These are phyloP conservation scores for Tarsius wallacei DNA, from an alignment of 2,797 vertebrate genomes.

Conservation along the genomic window DNA sequence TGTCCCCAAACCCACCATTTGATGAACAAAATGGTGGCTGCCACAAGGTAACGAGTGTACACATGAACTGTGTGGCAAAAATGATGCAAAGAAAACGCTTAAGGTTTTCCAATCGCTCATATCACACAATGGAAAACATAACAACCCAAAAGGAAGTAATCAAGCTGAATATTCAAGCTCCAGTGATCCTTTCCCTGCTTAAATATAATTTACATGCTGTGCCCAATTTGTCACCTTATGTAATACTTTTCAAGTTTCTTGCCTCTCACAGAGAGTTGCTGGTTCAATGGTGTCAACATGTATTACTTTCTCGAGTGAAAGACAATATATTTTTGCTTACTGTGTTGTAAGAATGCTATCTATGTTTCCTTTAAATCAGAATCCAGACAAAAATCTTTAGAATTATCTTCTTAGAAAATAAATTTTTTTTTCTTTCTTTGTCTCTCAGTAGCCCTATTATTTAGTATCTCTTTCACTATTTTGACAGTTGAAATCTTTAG, in stretches of 20 bases:
- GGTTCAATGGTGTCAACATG: neutral
- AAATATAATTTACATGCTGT: neutral
- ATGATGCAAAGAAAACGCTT: neutral
- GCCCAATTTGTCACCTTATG: neutral
- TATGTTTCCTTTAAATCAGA: constrained; percentile 40
- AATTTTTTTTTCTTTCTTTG: neutral
- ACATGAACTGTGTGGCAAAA: accelerated
- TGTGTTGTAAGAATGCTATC: constrained; percentile 34
- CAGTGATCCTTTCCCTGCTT: neutral
- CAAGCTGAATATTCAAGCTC: neutral
- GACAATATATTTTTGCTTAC: neutral
- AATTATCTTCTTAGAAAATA: too few species aligned
- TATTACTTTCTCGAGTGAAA: neutral
- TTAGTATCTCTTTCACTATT: neutral
- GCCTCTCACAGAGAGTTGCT: neutral
- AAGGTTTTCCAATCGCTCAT: constrained; percentile 17
- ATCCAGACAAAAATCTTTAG: neutral
- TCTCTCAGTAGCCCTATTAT: neutral
- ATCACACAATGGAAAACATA: neutral
- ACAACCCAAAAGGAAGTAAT: neutral
- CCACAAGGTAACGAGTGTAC: accelerated
- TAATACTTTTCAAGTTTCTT: constrained; percentile 6
- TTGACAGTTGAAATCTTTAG: constrained; percentile 15
- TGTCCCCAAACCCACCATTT: neutral
- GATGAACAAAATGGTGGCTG: neutral